phyloP scores from a whole-genome alignment of 1,140 invertebrate genomes.

The Drosophila jambulina region DNA sequence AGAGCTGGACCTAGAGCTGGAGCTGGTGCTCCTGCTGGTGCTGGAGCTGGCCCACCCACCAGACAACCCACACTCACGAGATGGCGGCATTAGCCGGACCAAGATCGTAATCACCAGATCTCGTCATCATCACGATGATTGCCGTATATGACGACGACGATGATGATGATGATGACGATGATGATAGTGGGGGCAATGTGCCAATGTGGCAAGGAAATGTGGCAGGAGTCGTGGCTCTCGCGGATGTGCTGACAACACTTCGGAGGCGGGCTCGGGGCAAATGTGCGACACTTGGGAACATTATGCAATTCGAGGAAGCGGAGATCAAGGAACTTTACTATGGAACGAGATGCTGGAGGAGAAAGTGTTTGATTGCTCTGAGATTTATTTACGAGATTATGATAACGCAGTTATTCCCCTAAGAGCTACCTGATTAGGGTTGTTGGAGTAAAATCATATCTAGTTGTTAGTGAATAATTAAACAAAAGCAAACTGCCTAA shows the following conservation, averaged over 20 bases:
- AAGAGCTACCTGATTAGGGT: too few species aligned
- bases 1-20: background rate
- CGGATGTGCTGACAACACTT: constrained; percentile 35
- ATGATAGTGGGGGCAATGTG: constrained; percentile 15
- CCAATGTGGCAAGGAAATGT: constrained; percentile 27
- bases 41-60: constrained; percentile 37
- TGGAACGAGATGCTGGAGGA: background rate
- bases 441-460: too few species aligned
- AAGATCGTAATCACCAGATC: constrained; percentile 38
- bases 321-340: background rate
- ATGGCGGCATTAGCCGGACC: constrained; percentile 46
- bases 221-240: constrained; percentile 12
- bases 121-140: constrained; percentile 33
- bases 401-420: too few species aligned
- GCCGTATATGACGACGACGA: constrained; percentile 4
- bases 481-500: background rate
- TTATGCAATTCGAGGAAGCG: constrained; percentile 18
- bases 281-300: constrained; percentile 31
- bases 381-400: background rate
- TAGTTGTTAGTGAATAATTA: background rate
- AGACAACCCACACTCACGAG: constrained; percentile 46
- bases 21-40: constrained; percentile 6
- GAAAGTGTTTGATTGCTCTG: background rate
- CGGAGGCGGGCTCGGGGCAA: constrained; percentile 16
- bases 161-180: constrained; percentile 12